phyloP scores from a whole-genome alignment of 2,113 vertebrate genomes.

The Campylorhamphus procurvoides region DNA sequence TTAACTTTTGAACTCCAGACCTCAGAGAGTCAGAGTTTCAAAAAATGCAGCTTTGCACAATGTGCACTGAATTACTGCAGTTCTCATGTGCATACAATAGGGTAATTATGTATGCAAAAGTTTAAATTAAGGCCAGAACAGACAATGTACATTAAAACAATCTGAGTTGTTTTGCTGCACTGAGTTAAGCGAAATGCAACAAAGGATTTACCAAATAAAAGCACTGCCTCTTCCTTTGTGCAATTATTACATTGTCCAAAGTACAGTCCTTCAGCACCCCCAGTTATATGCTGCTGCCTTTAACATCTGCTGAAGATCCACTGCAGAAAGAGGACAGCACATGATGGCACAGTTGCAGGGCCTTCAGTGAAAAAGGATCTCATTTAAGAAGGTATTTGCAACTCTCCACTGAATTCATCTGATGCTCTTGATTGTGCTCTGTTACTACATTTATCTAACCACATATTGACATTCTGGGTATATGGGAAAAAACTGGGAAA shows the following conservation, averaged over 20 bases:
- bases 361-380: background rate
- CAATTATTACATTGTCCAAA: background rate
- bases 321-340: background rate
- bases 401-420: background rate
- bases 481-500: background rate
- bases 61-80: background rate
- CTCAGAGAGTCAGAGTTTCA: background rate
- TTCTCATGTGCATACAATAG: background rate
- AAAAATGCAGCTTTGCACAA: background rate
- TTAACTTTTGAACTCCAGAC: slow-evolving; percentile 51
- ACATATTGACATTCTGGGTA: background rate
- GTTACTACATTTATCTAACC: background rate
- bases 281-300: background rate
- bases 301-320: background rate
- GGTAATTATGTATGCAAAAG: background rate
- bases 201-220: background rate
- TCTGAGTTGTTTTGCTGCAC: background rate
- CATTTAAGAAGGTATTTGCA: background rate
- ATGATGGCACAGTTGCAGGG: background rate
- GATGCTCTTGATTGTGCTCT: background rate
- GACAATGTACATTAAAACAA: background rate
- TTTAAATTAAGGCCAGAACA: background rate
- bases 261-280: background rate
- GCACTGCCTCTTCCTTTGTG: background rate
- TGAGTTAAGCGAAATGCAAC: background rate